These are phyloP conservation scores for Piprites chloris DNA, from an alignment of 2,113 vertebrate genomes.

Conservation along the genomic window DNA sequence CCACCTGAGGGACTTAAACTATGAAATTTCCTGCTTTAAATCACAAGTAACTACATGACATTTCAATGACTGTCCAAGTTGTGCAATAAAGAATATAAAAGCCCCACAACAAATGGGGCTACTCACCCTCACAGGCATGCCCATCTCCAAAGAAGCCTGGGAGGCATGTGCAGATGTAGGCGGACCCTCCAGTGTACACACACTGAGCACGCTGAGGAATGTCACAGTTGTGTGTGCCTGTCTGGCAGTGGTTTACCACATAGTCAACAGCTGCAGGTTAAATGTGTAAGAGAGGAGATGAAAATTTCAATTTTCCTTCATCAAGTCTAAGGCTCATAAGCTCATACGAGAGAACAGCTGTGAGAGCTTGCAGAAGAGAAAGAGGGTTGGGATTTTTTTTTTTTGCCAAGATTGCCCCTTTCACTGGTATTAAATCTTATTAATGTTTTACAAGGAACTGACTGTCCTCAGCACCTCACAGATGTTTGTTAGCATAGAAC, in stretches of 20 bases:
- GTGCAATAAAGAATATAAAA: neutral
- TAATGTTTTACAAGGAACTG: neutral
- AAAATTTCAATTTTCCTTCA: neutral
- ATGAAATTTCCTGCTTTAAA: neutral
- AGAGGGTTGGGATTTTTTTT: neutral
- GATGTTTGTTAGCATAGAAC: neutral
- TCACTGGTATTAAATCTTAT: neutral
- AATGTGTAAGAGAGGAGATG: neutral
- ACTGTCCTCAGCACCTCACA: neutral
- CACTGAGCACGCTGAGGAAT: conserved; percentile 85
- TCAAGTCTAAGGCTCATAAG: neutral
- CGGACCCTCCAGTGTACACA: conserved; percentile 77
- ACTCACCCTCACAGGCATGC: conserved; percentile 80
- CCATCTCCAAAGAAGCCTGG: conserved; percentile 86
- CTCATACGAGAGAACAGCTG: neutral
- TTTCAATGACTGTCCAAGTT: neutral
- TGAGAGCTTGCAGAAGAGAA: neutral
- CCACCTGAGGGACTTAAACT: neutral
- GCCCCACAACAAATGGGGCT: neutral
- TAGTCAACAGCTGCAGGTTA: conserved; percentile 64
- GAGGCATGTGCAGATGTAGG: conserved; percentile 84
- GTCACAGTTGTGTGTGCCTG: conserved; percentile 83
- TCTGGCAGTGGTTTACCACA: conserved; percentile 77
- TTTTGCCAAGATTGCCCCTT: neutral
- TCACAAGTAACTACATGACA: neutral